These are phyloP conservation scores for Lordiphosa collinella DNA, from an alignment of 1,140 invertebrate species.

Conservation along the genomic window DNA sequence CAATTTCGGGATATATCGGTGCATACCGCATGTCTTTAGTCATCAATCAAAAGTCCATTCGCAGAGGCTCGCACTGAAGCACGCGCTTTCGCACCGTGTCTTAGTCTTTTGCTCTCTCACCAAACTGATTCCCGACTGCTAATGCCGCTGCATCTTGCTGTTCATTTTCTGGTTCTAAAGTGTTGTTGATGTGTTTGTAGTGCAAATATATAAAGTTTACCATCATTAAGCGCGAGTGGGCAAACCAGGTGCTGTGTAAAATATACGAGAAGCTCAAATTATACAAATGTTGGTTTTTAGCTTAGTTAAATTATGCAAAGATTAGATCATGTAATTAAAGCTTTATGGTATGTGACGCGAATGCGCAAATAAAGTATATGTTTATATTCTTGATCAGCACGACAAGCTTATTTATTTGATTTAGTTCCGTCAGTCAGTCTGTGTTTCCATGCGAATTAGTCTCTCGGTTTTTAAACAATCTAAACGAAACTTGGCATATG, in stretches of 20 bases:
- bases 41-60: slow-evolving; percentile 37
- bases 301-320: slow-evolving; percentile 2
- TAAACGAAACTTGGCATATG: too few relatives aligned
- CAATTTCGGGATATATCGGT: slow-evolving; percentile 1
- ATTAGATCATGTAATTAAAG: too few relatives aligned
- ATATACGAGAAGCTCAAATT: slow-evolving; percentile 30
- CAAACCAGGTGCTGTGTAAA: slow-evolving; percentile 7
- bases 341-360: too few relatives aligned
- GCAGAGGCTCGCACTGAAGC: neutral
- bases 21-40: slow-evolving; percentile 32
- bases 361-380: too few relatives aligned
- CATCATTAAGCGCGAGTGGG: neutral
- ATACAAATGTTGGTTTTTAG: slow-evolving; percentile 39
- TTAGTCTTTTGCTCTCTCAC: neutral
- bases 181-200: neutral
- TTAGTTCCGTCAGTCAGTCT: too few relatives aligned
- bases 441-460: too few relatives aligned
- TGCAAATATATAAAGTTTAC: slow-evolving; percentile 22
- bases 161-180: neutral
- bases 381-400: too few relatives aligned
- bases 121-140: neutral
- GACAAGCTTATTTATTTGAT: too few relatives aligned
- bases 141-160: neutral
- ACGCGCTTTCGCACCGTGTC: slow-evolving; percentile 2
- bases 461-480: too few relatives aligned